Percentiles rank a stretch among this genome's conserved stretches.
These are phyloP conservation scores for Cavia porcellus DNA, from an alignment of 2,113 vertebrate species.

Conservation along the genomic window DNA sequence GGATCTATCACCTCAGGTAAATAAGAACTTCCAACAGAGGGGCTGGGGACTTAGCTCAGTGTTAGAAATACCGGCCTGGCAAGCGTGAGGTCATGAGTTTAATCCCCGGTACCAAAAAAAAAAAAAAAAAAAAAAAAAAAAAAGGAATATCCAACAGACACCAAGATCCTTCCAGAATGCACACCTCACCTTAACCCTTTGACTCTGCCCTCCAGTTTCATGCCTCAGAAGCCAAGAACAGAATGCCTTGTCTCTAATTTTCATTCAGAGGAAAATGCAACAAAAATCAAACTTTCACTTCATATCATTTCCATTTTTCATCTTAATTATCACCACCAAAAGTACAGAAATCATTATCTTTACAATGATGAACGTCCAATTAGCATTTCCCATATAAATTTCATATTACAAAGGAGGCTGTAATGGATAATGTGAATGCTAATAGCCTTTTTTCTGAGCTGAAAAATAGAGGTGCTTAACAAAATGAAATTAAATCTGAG, in stretches of 20 bases:
- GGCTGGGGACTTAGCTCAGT: too few relatives aligned
- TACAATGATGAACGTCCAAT: slow-evolving; percentile 90
- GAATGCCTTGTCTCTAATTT: slow-evolving; percentile 80
- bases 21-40: neutral
- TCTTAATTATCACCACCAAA: slow-evolving; percentile 89
- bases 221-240: slow-evolving; percentile 75
- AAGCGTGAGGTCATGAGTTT: too few relatives aligned
- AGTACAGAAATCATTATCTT: slow-evolving; percentile 90
- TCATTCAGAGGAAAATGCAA: slow-evolving; percentile 83
- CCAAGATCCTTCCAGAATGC: slow-evolving; percentile 62
- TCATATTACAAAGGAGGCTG: slow-evolving; percentile 87
- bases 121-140: too few relatives aligned
- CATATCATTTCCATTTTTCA: slow-evolving; percentile 89
- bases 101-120: too few relatives aligned
- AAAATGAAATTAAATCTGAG: slow-evolving; percentile 90
- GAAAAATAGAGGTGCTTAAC: slow-evolving; percentile 89
- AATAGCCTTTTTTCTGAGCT: slow-evolving; percentile 86
- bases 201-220: slow-evolving; percentile 13
- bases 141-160: neutral
- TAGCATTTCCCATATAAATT: slow-evolving; percentile 91
- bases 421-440: slow-evolving; percentile 89
- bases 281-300: slow-evolving; percentile 80
- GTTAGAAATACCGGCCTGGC: too few relatives aligned
- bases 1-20: slow-evolving; percentile 69
- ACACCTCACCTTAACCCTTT: neutral